Conservation (phyloP, 2,888 invertebrate species). For the Ophioninae sp. region DNA sequence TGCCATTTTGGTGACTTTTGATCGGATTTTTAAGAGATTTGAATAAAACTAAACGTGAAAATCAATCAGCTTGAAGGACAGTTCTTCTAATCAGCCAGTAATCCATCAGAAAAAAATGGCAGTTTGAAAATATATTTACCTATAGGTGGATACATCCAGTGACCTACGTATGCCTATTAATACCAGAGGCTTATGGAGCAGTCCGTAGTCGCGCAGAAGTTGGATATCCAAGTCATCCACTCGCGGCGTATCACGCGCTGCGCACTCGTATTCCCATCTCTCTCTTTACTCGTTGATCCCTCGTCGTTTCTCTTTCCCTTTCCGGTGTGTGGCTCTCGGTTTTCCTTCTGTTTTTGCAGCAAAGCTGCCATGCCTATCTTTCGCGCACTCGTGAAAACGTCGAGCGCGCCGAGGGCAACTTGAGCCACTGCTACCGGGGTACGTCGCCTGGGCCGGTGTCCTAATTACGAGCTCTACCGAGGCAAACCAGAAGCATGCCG, state of each 20-base stretch:
- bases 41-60: not conserved
- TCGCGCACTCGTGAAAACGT: conserved; percentile 59
- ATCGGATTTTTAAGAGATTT: too few relatives aligned
- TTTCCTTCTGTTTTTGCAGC: conserved; percentile 47
- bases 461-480: conserved; percentile 60
- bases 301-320: conserved; percentile 13
- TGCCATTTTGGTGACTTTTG: not conserved
- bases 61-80: conserved; percentile 1
- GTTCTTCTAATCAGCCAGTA: not conserved
- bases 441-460: conserved; percentile 39
- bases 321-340: conserved; percentile 2
- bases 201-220: conserved; percentile 49
- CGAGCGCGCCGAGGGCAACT: conserved; percentile 43
- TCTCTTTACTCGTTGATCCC: conserved; percentile 9
- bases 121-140: not conserved
- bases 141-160: conserved; percentile 5
- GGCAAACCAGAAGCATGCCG: conserved; percentile 33
- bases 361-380: conserved; percentile 46
- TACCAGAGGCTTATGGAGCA: conserved; percentile 52
- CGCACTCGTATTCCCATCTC: conserved; percentile 24
- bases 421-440: conserved; percentile 35
- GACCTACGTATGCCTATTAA: conserved; percentile 56
- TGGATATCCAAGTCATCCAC: conserved; percentile 59
- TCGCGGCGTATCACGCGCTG: conserved; percentile 54
- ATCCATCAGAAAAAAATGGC: not conserved